A percentile compares a stretch with the other conserved stretches of the same genome.
phyloP scores from a whole-genome alignment of 1,140 invertebrate genomes.

The Antheraea pernyi region DNA sequence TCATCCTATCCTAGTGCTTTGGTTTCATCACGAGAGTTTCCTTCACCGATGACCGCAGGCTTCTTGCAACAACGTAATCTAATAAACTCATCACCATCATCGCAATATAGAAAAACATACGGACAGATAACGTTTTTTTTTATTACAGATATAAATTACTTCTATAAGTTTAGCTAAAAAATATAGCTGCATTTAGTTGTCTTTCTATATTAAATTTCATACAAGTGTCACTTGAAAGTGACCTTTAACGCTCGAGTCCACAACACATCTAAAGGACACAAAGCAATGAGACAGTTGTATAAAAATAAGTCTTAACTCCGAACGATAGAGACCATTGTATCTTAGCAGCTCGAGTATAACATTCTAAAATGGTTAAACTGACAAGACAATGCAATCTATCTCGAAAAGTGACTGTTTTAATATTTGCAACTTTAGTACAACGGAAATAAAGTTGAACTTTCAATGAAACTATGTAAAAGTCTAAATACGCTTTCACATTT shows the following conservation, averaged over 20 bases:
- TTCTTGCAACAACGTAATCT: too few relatives aligned
- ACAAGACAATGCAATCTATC: constrained; percentile 75
- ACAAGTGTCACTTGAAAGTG: background rate
- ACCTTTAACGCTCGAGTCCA: background rate
- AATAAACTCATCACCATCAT: too few relatives aligned
- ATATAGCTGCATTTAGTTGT: background rate
- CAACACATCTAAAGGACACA: background rate
- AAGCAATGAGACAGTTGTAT: background rate
- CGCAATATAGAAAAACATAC: too few relatives aligned
- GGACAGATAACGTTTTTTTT: too few relatives aligned
- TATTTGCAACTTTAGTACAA: constrained; percentile 9
- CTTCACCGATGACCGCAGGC: too few relatives aligned
- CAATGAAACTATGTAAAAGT: constrained; percentile 22
- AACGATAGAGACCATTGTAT: background rate
- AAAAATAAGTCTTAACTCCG: background rate
- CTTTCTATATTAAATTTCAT: background rate
- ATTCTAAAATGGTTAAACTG: constrained; percentile 59
- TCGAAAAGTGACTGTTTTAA: constrained; percentile 28
- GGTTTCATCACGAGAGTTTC: too few relatives aligned
- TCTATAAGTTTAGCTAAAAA: background rate
- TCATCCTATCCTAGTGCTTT: too few relatives aligned
- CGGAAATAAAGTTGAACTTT: constrained; percentile 34
- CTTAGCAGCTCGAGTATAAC: constrained; percentile 26
- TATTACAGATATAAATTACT: too few relatives aligned
- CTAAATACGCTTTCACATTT: constrained; percentile 69